Base-by-base conservation (phyloP, 1,140 invertebrate species). In the Drosophila novamexicana region DNA sequence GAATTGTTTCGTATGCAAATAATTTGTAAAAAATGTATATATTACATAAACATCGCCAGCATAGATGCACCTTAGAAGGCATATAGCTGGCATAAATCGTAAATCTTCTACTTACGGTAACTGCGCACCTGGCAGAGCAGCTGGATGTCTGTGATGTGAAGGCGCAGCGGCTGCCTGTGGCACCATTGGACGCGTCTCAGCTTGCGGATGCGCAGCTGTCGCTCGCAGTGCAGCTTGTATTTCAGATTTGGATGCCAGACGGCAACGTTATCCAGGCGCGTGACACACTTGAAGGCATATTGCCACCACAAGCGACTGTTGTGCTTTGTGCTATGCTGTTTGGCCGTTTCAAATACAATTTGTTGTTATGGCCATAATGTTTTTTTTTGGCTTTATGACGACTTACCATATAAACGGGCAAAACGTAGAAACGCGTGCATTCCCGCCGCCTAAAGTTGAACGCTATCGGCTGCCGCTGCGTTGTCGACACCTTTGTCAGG, bases 331-430 rank as follows among this genome's bases (percentile, higher is more conserved):
- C 84, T 89, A 62, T 90, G 80, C 84, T 89, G 66, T 53, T 70
- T n/a, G 9, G 18, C 18, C 18, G 5, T 44, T 49, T 39, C 36
- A 47, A 32, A 10, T 36, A 36, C 36, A 12, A 16, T 37, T 77
- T 59, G 84, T 68, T 69, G 69, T 71, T 77, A 81, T 69, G 39
- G 50, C 66, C 67, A 64, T 82, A 81, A 70, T 65, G 1, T 22
- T 22, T 22, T 22, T 47, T 37, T 36, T 69, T 49, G 57, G 67
- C 66, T 71, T 71, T 72, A 71, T 61, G 67, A 69, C 49, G 37
- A 75, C 84, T 89, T 68, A 89, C 84, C 84, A 89, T 89, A 53
- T 89, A 89, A 58, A 89, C 70, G 58, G 84, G 84, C 65, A 89
- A 56, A 7, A 89, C 85, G 77, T 89, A 89, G 58, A 83, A 88